These are phyloP conservation scores for Brachyistius frenatus DNA, from an alignment of 2,113 vertebrate species.

Conservation along the genomic window DNA sequence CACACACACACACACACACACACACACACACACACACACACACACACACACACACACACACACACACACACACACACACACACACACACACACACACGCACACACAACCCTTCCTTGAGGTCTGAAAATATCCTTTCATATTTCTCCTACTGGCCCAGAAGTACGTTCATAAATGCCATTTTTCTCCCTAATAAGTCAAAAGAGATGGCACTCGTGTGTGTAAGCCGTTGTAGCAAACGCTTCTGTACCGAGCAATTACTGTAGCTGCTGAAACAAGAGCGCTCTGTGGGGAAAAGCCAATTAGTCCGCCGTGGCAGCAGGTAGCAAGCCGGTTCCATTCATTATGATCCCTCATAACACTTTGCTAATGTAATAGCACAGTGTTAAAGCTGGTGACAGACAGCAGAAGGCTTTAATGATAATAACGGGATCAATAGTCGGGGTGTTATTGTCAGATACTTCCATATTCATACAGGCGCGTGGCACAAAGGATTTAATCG, in stretches of 20 bases:
- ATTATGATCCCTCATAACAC: slow-evolving; percentile 71
- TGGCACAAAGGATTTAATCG: slow-evolving; percentile 30
- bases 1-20: slow-evolving; percentile 35
- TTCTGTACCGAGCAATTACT: slow-evolving; percentile 72
- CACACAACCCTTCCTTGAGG: slow-evolving; percentile 47
- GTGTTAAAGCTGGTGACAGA: slow-evolving; percentile 52
- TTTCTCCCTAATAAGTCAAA: slow-evolving; percentile 66
- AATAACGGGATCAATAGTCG: slow-evolving; percentile 67
- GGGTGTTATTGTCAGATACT: slow-evolving; percentile 41
- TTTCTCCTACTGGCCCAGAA: slow-evolving; percentile 49
- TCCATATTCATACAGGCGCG: slow-evolving; percentile 35
- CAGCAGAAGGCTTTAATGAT: slow-evolving; percentile 62
- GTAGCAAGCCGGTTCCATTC: slow-evolving; percentile 65
- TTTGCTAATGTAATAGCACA: slow-evolving; percentile 56
- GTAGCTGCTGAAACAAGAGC: slow-evolving; percentile 64
- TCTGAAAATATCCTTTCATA: slow-evolving; percentile 68
- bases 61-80: too few species aligned
- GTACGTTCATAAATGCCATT: slow-evolving; percentile 71
- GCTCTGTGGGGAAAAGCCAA: slow-evolving; percentile 76
- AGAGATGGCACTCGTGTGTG: slow-evolving; percentile 36
- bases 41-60: not conserved
- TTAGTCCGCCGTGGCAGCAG: slow-evolving; percentile 70
- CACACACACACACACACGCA: slow-evolving; percentile 37
- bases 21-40: too few species aligned
- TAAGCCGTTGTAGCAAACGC: slow-evolving; percentile 33